A percentile compares a stretch with the other conserved stretches of the same genome.
These are phyloP conservation scores for Rhopilema esculentum DNA, from an alignment of 30 jellyfish, hydroid and myxozoan genomes.

Conservation along the genomic window DNA sequence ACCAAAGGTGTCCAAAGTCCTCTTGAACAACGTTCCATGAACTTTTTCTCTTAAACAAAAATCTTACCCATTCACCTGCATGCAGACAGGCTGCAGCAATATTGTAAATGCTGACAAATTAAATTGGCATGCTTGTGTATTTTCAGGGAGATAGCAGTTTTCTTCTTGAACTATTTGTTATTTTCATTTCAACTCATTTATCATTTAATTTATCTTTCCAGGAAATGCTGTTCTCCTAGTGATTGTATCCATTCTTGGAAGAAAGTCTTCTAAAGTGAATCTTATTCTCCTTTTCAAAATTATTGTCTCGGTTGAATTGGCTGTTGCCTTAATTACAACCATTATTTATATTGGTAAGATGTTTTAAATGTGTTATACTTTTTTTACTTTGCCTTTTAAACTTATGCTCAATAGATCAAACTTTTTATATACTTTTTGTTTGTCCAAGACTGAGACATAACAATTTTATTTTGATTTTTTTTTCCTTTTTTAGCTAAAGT, in stretches of 20 bases:
- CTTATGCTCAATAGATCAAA: no score
- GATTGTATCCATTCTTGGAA: conserved; percentile 80
- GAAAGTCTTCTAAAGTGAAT: conserved; percentile 13
- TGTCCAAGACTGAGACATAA: no score
- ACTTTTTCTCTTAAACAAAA: no score
- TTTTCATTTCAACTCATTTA: no score
- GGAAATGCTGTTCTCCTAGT: conserved; percentile 87
- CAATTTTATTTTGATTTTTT: neutral
- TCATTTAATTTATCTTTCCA: conserved; percentile 4
- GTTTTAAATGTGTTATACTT: neutral
- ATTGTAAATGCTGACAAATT: no score
- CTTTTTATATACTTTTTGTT: neutral
- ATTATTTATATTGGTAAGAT: conserved; percentile 73
- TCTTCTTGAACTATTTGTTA: no score
- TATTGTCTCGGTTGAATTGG: conserved; percentile 66
- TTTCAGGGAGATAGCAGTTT: no score
- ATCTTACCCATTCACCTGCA: no score
- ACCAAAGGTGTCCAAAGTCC: no score
- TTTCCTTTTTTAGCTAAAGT: conserved; percentile 53
- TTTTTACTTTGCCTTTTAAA: neutral
- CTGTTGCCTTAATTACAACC: conserved; percentile 54
- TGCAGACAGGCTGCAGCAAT: no score
- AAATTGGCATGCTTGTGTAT: no score
- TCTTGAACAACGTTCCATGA: no score
- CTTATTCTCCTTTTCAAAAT: conserved; percentile 72